Evolutionary conservation across 2,113 vertebrate genomes (phyloP).

Genomic region (Gallinago paraguaiae): DNA sequence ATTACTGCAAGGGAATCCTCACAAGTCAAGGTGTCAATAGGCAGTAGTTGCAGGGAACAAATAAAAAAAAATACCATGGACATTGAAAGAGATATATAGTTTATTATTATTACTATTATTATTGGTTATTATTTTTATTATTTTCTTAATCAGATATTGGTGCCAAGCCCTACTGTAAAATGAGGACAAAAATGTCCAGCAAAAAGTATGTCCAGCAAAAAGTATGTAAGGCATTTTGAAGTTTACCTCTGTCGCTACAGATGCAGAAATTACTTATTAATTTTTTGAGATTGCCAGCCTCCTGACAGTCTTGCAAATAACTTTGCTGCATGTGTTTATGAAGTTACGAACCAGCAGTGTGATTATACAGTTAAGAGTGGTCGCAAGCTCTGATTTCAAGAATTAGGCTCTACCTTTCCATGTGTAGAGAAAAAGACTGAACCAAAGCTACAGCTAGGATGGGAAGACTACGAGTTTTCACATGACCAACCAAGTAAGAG

Average conservation of each 20-base stretch:
- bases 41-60: not conserved
- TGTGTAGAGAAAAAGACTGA: not conserved
- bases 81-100: not conserved
- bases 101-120: not conserved
- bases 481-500: rapidly evolving
- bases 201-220: not conserved
- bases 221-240: not conserved
- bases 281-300: not conserved
- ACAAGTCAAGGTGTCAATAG: not conserved
- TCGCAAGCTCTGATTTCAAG: not conserved
- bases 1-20: not conserved
- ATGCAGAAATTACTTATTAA: not conserved
- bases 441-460: not conserved
- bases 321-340: not conserved
- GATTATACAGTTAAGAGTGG: not conserved
- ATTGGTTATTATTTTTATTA: not conserved
- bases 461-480: not conserved
- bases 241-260: not conserved
- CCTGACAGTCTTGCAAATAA: not conserved
- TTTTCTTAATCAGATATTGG: not conserved
- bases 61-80: not conserved
- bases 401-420: not conserved
- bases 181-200: not conserved
- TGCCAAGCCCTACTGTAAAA: not conserved
- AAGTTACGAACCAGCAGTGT: not conserved